A percentile compares a stretch with the other conserved stretches of the same genome.
These are phyloP conservation scores for Melanocharis versteri DNA, from an alignment of 2,113 vertebrate species.

Conservation along the genomic window DNA sequence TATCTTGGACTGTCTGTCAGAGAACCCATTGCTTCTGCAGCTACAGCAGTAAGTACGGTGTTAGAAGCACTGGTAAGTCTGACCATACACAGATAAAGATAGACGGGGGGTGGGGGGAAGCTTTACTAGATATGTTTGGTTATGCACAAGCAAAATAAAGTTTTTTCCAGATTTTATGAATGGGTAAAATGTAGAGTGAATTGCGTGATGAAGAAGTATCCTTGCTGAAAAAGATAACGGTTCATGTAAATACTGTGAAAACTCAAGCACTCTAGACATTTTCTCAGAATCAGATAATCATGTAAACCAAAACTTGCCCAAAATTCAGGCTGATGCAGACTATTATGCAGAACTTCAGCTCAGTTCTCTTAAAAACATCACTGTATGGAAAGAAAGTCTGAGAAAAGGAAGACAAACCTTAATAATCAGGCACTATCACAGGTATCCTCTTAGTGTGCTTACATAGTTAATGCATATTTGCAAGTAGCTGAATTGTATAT, in stretches of 20 bases:
- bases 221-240: background rate
- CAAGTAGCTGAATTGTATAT: background rate
- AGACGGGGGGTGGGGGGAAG: accelerated
- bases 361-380: background rate
- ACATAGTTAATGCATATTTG: background rate
- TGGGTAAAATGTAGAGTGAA: background rate
- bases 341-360: background rate
- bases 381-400: background rate
- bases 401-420: background rate
- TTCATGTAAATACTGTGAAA: background rate
- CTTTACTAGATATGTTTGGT: background rate
- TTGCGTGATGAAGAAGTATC: background rate
- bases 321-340: background rate
- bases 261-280: background rate
- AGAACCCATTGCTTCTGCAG: background rate
- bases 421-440: background rate
- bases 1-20: background rate
- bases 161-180: background rate
- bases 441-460: too few species aligned
- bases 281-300: background rate
- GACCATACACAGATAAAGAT: background rate
- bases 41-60: background rate
- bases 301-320: background rate
- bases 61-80: background rate
- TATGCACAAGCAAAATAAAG: background rate